Base-by-base conservation (phyloP, 2,113 vertebrate genomes). In the Spermophilus dauricus region DNA sequence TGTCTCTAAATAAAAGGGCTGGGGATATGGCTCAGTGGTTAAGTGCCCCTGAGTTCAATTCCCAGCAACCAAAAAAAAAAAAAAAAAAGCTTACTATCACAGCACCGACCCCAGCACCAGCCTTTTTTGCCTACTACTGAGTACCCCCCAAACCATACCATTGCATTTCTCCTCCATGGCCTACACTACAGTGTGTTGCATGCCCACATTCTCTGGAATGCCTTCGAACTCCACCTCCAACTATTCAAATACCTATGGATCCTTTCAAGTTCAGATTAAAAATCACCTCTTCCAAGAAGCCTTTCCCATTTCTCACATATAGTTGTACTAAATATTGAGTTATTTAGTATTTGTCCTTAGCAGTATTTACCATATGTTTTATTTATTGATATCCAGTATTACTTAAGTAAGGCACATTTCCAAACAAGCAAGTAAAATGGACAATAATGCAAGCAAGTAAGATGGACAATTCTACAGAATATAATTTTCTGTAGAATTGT, bases 371-470 rank as follows among this genome's bases (percentile, higher is more conserved):
- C 51, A 65, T 70, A 39, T 56, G 42, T 45, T 70, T 67, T 95
- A 39, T 82, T 89, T 70, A 76, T 5, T 81, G 78, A 86, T 9
- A 81, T 42, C 11, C 24, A n/a, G 34, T 4, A 73, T 76, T 86
- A 80, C 80, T 82, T 86, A 93, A 94, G 83, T 69, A 93, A 87
- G 37, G 8, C 56, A 86, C 13, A 78, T 82, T 61, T 73, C 61
- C 75, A 83, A 86, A 58, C 24, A 81, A 96, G 96, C 22, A 86
- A 77, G 73, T 65, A 73, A 91, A 88, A 48, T 56, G 42, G 32
- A 26, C 69, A 37, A n/a, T 94, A 92, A 58, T 45, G 9, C 39
- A 72, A 96, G 96, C 22, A 86, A 77, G 73, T 72, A 78, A 91
- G 85, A 48, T 56, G 42, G 32, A 26, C 69, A 37, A n/a, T 94